Conservation (phyloP, 2,797 vertebrate genomes). For the Sebastolobus alascanus region DNA sequence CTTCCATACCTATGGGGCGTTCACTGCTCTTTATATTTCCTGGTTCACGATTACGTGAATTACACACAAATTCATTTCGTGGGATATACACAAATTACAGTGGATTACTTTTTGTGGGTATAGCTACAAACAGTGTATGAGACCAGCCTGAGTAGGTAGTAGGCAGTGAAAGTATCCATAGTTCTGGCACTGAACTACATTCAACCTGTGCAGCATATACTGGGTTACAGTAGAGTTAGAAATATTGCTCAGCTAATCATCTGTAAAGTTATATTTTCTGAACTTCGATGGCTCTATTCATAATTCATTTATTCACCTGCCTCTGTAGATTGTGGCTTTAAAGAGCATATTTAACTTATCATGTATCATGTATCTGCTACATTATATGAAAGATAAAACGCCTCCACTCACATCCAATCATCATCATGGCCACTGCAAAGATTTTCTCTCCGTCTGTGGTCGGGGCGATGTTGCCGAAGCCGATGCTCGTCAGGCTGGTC, state of each 20-base stretch:
- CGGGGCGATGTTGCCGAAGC: conserved; percentile 98
- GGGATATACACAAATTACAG: too few relatives aligned
- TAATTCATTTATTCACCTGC: conserved; percentile 58
- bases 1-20: too few relatives aligned
- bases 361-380: conserved; percentile 44
- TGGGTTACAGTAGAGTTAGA: neutral
- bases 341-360: conserved; percentile 55
- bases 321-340: conserved; percentile 50
- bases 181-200: neutral
- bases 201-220: conserved; percentile 14
- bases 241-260: conserved; percentile 42
- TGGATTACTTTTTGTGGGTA: too few relatives aligned
- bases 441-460: conserved; percentile 99
- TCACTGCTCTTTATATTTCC: too few relatives aligned
- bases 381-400: conserved; percentile 34
- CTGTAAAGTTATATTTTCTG: conserved; percentile 35
- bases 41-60: too few relatives aligned
- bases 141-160: neutral
- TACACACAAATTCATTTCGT: too few relatives aligned
- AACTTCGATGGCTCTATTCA: conserved; percentile 30
- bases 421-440: conserved; percentile 99
- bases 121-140: too few relatives aligned
- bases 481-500: conserved; percentile 98
- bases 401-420: conserved; percentile 98
- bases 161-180: neutral